phyloP scores from a whole-genome alignment of 64 coral and sea anemone genomes.

The Cladopsammia gracilis region DNA sequence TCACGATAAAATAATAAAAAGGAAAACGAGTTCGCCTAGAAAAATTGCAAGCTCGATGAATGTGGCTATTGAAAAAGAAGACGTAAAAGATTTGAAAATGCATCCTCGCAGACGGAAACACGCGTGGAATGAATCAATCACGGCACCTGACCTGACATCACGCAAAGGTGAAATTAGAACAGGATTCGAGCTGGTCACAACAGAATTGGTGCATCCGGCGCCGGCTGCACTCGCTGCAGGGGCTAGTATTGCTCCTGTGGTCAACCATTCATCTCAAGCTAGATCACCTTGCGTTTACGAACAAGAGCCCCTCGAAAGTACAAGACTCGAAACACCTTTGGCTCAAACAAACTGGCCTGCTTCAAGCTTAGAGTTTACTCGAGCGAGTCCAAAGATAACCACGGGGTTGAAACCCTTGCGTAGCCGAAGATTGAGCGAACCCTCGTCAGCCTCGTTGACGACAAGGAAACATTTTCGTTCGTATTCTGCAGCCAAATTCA shows the following conservation, averaged over 20 bases:
- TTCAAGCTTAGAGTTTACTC: neutral
- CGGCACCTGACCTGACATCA: neutral
- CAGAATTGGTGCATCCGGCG: neutral
- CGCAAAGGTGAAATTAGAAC: neutral
- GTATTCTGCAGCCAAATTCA: neutral
- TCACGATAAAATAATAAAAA: constrained; percentile 12
- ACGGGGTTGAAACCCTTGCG: neutral
- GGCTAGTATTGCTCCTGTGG: neutral
- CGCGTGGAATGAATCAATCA: constrained; percentile 21
- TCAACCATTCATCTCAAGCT: neutral
- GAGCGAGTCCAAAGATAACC: neutral
- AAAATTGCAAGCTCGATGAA: neutral
- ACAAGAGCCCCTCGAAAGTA: neutral
- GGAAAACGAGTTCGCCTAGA: constrained; percentile 13
- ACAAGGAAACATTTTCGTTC: constrained; percentile 9
- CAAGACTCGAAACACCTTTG: neutral
- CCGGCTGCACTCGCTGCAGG: too few species aligned
- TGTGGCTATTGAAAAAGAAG: neutral
- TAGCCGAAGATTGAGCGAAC: neutral
- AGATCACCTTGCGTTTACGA: neutral
- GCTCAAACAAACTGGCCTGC: neutral
- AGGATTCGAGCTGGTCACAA: constrained; percentile 1
- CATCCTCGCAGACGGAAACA: neutral
- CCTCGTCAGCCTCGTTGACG: too few species aligned
- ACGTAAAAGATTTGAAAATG: neutral